Evolutionary conservation across 2,888 invertebrate species (phyloP).

Genomic region (Macrophya alboannulata): DNA sequence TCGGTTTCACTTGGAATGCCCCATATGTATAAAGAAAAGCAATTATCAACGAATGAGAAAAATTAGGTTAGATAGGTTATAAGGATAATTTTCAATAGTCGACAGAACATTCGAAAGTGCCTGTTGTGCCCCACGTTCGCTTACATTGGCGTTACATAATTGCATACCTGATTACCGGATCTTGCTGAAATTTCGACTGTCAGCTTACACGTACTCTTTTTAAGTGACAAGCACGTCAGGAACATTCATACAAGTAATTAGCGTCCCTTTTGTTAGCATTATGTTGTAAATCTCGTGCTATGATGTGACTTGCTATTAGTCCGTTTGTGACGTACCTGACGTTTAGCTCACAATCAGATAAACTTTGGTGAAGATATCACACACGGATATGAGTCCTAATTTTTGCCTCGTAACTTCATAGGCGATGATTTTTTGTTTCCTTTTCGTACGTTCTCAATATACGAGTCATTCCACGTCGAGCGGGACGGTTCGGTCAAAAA

Average conservation of each 20-base stretch:
- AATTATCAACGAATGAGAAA: too few relatives aligned
- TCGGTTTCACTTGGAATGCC: too few relatives aligned
- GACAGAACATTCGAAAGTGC: too few relatives aligned
- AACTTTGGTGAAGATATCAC: neutral
- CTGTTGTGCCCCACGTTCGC: too few relatives aligned
- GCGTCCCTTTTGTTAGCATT: neutral
- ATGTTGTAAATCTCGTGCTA: neutral
- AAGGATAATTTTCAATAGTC: too few relatives aligned
- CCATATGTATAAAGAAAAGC: too few relatives aligned
- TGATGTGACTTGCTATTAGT: neutral
- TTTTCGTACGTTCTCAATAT: neutral
- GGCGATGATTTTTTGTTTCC: neutral
- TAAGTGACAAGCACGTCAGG: neutral
- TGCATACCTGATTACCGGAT: neutral
- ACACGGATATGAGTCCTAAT: neutral
- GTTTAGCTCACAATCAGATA: neutral
- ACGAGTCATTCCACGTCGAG: too few relatives aligned
- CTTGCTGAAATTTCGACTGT: neutral
- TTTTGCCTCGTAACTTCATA: neutral
- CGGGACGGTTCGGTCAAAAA: too few relatives aligned
- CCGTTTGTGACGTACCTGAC: neutral
- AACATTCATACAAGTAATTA: neutral
- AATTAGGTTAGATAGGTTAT: too few relatives aligned
- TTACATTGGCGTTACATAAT: slow-evolving; percentile 54
- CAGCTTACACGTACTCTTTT: neutral